phyloP scores from a whole-genome alignment of 1,140 invertebrate species.

The Zophobas atratus region DNA sequence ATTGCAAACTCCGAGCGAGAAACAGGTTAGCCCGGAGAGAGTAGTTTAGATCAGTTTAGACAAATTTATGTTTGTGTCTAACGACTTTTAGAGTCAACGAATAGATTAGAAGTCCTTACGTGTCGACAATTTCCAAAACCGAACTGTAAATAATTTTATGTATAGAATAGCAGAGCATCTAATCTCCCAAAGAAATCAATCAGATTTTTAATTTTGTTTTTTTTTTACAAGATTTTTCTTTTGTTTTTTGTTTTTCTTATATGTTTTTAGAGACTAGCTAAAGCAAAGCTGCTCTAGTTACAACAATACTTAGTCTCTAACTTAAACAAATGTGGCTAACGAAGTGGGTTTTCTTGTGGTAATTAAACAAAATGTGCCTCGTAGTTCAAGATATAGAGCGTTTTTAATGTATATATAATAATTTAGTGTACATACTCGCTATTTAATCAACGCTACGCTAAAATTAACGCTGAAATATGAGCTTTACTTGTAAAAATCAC shows the following conservation, averaged over 20 bases:
- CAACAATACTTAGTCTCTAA: slow-evolving; percentile 42
- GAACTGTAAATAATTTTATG: slow-evolving; percentile 60
- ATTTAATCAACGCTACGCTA: slow-evolving; percentile 36
- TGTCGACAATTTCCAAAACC: slow-evolving; percentile 55
- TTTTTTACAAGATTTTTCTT: slow-evolving; percentile 1
- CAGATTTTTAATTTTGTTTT: slow-evolving; percentile 39
- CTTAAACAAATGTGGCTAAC: slow-evolving; percentile 29
- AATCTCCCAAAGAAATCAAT: slow-evolving; percentile 47
- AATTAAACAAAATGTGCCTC: slow-evolving; percentile 34
- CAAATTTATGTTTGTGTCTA: slow-evolving; percentile 66
- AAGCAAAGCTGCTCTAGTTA: slow-evolving; percentile 34
- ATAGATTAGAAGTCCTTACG: slow-evolving; percentile 55
- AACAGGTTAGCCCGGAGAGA: slow-evolving; percentile 69
- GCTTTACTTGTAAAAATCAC: slow-evolving; percentile 30
- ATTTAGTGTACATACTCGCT: slow-evolving; percentile 58
- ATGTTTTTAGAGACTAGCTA: slow-evolving; percentile 28
- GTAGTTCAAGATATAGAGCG: slow-evolving; percentile 37
- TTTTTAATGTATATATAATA: slow-evolving; percentile 29
- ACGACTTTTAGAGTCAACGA: slow-evolving; percentile 59
- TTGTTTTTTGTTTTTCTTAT: neutral
- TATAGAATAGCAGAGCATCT: slow-evolving; percentile 61
- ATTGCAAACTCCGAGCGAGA: slow-evolving; percentile 68
- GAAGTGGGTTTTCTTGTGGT: slow-evolving; percentile 37
- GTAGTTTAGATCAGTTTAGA: slow-evolving; percentile 60
- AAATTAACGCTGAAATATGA: slow-evolving; percentile 43